A percentile compares a stretch with the other conserved stretches of the same genome.
phyloP scores from a whole-genome alignment of 2,113 vertebrate genomes.

The Sclerurus mexicanus region DNA sequence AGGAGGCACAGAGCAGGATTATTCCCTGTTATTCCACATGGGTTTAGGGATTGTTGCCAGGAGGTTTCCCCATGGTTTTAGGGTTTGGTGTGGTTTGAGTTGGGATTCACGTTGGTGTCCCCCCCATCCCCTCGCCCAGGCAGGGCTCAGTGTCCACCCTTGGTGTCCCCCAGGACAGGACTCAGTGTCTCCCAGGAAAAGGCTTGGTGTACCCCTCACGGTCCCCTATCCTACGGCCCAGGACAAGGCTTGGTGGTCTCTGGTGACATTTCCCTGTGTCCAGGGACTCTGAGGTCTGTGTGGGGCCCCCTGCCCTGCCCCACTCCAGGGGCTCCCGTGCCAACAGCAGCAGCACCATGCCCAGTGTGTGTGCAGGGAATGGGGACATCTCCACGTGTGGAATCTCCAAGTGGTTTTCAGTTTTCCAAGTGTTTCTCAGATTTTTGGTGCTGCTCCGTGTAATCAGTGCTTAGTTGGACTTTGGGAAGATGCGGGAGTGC shows the following conservation, averaged over 20 bases:
- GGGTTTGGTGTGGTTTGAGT: neutral
- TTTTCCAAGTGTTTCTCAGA: neutral
- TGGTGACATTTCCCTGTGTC: neutral
- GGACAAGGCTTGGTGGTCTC: accelerated
- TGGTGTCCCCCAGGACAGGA: neutral
- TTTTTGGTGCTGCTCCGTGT: neutral
- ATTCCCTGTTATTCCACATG: accelerated
- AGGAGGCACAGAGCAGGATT: neutral
- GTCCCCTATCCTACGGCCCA: neutral
- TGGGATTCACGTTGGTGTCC: neutral
- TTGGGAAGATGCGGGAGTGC: neutral
- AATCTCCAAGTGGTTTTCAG: accelerated
- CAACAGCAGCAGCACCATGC: neutral
- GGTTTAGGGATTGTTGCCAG: neutral
- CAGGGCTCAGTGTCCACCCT: too few species aligned
- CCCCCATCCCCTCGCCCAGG: neutral
- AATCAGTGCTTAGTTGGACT: too few species aligned
- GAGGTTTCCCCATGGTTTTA: neutral
- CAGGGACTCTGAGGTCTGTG: accelerated
- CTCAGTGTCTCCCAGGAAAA: neutral
- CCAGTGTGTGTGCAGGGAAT: accelerated
- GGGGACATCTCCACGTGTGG: neutral
- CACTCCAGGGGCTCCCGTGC: neutral
- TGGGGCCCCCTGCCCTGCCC: neutral
- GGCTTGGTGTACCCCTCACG: neutral